phyloP scores from a whole-genome alignment of 2,797 vertebrate species.

The Pipistrellus nathusii region DNA sequence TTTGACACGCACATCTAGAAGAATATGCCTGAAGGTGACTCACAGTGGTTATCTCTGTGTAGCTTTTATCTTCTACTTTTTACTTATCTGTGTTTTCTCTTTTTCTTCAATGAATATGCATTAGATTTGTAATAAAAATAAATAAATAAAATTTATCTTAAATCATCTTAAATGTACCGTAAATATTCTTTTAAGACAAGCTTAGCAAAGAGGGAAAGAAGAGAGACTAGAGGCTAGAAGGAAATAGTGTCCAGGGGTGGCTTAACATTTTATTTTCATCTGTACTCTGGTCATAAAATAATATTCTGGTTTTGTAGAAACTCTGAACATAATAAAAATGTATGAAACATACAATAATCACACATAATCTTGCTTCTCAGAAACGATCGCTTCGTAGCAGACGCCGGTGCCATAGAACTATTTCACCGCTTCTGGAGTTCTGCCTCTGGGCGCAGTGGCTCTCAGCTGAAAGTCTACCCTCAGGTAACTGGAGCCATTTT shows the following conservation, averaged over 20 bases:
- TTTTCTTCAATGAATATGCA: not conserved
- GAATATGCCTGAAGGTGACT: not conserved
- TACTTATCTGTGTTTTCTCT: not conserved
- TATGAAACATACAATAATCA: not conserved
- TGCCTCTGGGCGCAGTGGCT: not conserved
- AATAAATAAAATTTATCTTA: not conserved
- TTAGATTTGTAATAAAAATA: not conserved
- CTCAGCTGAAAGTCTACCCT: not conserved
- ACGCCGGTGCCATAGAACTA: rapidly evolving
- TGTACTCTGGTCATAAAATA: not conserved
- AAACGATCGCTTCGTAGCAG: not conserved
- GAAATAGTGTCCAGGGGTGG: not conserved
- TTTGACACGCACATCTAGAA: not conserved
- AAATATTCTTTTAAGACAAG: not conserved
- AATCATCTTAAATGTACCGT: not conserved
- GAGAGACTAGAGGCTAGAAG: not conserved
- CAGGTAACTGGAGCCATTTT: not conserved
- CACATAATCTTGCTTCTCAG: not conserved
- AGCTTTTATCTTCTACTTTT: not conserved
- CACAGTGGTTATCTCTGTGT: not conserved
- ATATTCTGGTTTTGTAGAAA: not conserved
- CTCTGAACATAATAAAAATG: not conserved
- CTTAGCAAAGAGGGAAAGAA: not conserved
- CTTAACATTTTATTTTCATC: not conserved
- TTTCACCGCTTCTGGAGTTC: not conserved